These are phyloP conservation scores for Pogonophryne albipinna DNA, from an alignment of 2,797 vertebrate genomes.

Conservation along the genomic window DNA sequence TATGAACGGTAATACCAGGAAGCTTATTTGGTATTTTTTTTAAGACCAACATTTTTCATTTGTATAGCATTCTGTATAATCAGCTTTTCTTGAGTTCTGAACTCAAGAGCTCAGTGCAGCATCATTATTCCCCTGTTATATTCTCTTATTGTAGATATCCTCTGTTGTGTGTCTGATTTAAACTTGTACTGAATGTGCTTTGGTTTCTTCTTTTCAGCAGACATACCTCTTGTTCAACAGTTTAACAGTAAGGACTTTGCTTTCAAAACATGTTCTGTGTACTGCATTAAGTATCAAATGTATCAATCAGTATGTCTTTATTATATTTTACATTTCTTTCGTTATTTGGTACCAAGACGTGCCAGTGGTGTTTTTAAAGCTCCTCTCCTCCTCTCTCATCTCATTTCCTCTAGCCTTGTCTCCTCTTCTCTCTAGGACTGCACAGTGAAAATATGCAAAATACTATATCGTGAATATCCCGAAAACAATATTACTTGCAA, in stretches of 20 bases:
- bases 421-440: neutral
- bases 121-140: slow-evolving; percentile 66
- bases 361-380: slow-evolving; percentile 26
- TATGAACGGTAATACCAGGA: slow-evolving; percentile 71
- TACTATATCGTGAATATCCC: no score
- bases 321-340: slow-evolving; percentile 30
- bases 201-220: slow-evolving; percentile 57
- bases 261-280: slow-evolving; percentile 40
- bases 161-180: slow-evolving; percentile 70
- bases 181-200: slow-evolving; percentile 74
- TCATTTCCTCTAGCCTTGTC: neutral
- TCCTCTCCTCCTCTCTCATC: neutral
- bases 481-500: no score
- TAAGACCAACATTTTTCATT: slow-evolving; percentile 65
- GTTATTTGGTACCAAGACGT: slow-evolving; percentile 28
- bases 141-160: slow-evolving; percentile 69
- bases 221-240: slow-evolving; percentile 71
- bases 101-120: slow-evolving; percentile 51
- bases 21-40: slow-evolving; percentile 61
- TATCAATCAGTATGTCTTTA: slow-evolving; percentile 54
- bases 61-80: slow-evolving; percentile 80
- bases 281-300: slow-evolving; percentile 40
- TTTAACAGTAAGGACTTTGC: slow-evolving; percentile 18
- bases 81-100: slow-evolving; percentile 74
- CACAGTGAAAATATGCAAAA: no score